A percentile compares a stretch with the other conserved stretches of the same genome.
These are phyloP conservation scores for Eurois occulta DNA, from an alignment of 2,888 invertebrate species.

Conservation along the genomic window DNA sequence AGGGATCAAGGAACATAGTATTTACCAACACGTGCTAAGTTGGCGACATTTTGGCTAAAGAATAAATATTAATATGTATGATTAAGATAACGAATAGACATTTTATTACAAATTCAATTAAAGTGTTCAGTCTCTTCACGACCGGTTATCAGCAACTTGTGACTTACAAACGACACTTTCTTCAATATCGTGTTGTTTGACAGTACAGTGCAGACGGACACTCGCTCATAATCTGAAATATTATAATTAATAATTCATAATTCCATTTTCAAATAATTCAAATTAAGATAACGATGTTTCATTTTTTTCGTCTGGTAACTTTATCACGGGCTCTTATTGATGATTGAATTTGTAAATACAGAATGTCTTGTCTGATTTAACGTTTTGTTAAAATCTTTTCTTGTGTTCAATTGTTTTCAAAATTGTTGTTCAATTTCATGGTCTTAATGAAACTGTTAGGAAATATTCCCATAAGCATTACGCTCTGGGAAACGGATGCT, in stretches of 20 bases:
- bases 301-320: slow-evolving; percentile 43
- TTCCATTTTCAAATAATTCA: slow-evolving; percentile 42
- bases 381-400: slow-evolving; percentile 20
- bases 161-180: no score
- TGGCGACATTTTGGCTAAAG: background rate
- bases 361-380: slow-evolving; percentile 12
- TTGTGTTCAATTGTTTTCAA: no score
- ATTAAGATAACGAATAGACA: background rate
- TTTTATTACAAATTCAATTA: background rate
- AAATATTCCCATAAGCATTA: background rate
- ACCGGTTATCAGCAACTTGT: no score
- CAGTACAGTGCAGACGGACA: slow-evolving; percentile 28
- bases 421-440: background rate
- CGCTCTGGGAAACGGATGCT: background rate
- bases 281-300: slow-evolving; percentile 54
- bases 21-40: background rate
- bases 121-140: background rate
- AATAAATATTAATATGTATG: background rate
- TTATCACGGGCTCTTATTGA: slow-evolving; percentile 44
- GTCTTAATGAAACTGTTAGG: background rate
- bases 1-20: background rate
- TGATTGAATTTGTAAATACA: slow-evolving; percentile 33
- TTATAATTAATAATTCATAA: slow-evolving; percentile 60
- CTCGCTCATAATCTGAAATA: slow-evolving; percentile 18
- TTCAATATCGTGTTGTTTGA: slow-evolving; percentile 37